phyloP scores from a whole-genome alignment of 2,797 vertebrate genomes.

The Enteromius treurensis region DNA sequence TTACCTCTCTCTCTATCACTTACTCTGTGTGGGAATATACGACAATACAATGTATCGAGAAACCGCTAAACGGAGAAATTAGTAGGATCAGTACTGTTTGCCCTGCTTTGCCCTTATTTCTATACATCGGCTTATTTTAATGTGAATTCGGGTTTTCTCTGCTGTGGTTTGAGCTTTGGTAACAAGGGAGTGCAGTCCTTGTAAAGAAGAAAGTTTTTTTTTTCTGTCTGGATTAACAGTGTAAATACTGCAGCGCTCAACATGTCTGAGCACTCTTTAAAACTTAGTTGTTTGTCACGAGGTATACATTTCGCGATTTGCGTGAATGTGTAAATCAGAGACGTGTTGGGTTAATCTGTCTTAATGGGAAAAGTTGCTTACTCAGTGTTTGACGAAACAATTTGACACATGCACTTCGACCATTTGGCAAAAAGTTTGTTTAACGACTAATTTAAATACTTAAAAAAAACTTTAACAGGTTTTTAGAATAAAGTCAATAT shows the following conservation, averaged over 20 bases:
- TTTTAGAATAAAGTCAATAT: background rate
- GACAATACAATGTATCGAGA: background rate
- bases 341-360: slow-evolving; percentile 15
- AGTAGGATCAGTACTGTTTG: too few species aligned
- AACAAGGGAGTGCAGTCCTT: background rate
- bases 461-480: background rate
- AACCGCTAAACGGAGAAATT: background rate
- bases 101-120: background rate
- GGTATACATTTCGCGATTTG: background rate
- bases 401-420: background rate
- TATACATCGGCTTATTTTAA: background rate
- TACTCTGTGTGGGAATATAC: slow-evolving; percentile 16
- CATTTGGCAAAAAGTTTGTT: background rate
- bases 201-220: background rate
- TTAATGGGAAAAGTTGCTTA: background rate
- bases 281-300: background rate
- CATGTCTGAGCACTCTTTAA: background rate
- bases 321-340: slow-evolving; percentile 16
- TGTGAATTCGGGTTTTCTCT: background rate
- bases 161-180: background rate
- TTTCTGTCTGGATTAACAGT: background rate
- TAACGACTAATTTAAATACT: background rate
- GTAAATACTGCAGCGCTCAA: background rate
- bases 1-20: slow-evolving; percentile 30
- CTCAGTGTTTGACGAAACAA: background rate